Base-by-base conservation (phyloP, 2,113 vertebrate species). In the Sceloporus tristichus region DNA sequence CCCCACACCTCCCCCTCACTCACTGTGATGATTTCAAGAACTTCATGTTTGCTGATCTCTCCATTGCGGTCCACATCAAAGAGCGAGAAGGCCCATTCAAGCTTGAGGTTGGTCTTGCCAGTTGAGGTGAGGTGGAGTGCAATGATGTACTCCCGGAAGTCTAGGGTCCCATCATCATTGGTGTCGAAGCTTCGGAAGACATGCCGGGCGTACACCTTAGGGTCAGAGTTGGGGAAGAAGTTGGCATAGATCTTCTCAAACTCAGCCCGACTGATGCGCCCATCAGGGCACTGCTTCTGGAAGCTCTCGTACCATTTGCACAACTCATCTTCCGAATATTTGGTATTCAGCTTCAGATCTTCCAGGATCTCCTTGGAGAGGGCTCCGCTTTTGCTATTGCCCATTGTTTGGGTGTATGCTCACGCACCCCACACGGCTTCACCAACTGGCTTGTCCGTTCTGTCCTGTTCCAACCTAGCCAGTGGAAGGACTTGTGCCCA, bases 111-210 rank as follows among this genome's bases (percentile, higher is more conserved):
- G 3, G 97, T 97, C 85, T 97, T 98, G 0, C 98, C 98, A 0
- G 95, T 96, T 0, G 98, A 98, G 82, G 98, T 99, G 94, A 99
- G 97, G 90, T 99, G 98, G 86, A 99, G 97, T 0, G 98, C 98
- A 13, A 98, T 97, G 93, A 99, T 98, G 81, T 99, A 99, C 95
- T 99, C 98, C 96, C 98, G 96, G 95, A 99, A 99, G 25, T 99
- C 98, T 93, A 99, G 82, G 0, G 98, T 98, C 1, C 98, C 98
- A 0, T 99, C 98, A 0, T 97, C 98, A 76, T 99, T 99, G 95
- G 98, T 96, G 87, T 99, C 98, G 18, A 99, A 99, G 86, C 98
- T 99, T 84, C 98, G 98, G 93, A 99, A 99, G 82, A 99, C 98
- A 59, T 99, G 98, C 4, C 98, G 96, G 0, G 98, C 98, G 0